Evolutionary conservation across 2,888 invertebrate genomes (phyloP).

Genomic region (Hanleya hanleyi): DNA sequence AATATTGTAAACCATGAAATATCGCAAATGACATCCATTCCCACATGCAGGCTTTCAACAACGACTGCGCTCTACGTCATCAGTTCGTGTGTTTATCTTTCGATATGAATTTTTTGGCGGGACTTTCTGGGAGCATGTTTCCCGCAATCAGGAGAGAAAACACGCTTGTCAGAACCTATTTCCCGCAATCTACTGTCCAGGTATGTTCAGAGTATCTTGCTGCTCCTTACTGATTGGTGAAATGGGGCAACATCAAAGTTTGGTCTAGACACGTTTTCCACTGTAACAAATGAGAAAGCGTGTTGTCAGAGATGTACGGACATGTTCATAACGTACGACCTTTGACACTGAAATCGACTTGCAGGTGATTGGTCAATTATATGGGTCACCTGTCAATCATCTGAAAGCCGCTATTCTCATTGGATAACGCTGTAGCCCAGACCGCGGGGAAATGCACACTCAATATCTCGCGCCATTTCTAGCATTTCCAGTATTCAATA

Average conservation of each 20-base stretch:
- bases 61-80: not conserved
- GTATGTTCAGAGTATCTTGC: not conserved
- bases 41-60: not conserved
- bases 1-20: not conserved
- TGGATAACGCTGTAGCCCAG: not conserved
- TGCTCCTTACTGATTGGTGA: not conserved
- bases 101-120: not conserved
- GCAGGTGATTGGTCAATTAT: not conserved
- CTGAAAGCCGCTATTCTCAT: not conserved
- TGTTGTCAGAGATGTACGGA: not conserved
- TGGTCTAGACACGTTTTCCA: not conserved
- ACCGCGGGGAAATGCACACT: slow-evolving; percentile 2
- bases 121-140: not conserved
- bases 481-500: not conserved
- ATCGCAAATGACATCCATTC: not conserved
- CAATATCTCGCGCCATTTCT: slow-evolving; percentile 3
- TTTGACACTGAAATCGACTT: not conserved
- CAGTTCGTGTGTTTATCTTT: not conserved
- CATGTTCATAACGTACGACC: not conserved
- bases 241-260: not conserved
- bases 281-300: not conserved
- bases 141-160: not conserved
- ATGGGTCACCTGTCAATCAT: not conserved
- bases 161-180: not conserved
- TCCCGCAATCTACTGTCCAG: not conserved